Percentiles rank a stretch among this genome's conserved stretches.
Evolutionary conservation across 2,113 vertebrate species (phyloP).

Genomic region (Nesoenas mayeri): DNA sequence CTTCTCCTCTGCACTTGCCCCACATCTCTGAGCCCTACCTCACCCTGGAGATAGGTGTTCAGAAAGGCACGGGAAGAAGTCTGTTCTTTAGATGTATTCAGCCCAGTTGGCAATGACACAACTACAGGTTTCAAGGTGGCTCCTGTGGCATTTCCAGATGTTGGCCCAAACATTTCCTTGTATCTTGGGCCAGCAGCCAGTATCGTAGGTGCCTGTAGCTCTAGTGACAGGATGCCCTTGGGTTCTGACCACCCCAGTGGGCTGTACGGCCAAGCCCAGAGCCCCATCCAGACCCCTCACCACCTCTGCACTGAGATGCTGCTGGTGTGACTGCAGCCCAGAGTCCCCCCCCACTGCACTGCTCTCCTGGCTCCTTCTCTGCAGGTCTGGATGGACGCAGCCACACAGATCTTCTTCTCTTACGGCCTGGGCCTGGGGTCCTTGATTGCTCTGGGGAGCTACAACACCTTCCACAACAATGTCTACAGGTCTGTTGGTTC

Average conservation of each 20-base stretch:
- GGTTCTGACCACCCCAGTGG: neutral
- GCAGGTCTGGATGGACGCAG: constrained; percentile 92
- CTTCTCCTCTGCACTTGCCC: neutral
- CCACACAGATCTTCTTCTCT: constrained; percentile 93
- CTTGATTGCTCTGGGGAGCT: constrained; percentile 89
- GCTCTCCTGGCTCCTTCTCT: neutral
- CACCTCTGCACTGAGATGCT: neutral
- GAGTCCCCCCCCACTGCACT: neutral
- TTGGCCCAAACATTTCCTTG: neutral
- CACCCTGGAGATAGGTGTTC: neutral
- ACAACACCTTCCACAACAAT: constrained; percentile 88
- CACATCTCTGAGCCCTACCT: neutral
- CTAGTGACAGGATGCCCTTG: neutral
- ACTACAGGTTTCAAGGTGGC: neutral
- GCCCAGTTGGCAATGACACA: neutral
- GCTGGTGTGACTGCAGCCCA: neutral
- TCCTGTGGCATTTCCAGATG: neutral
- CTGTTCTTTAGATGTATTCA: neutral
- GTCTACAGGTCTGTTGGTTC: constrained; percentile 82
- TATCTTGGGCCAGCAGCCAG: neutral
- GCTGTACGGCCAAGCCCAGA: neutral
- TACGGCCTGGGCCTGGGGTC: constrained; percentile 90
- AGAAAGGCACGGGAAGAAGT: neutral
- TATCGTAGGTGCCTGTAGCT: rapidly evolving
- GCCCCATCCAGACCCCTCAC: rapidly evolving